Percentiles rank a stretch among this genome's conserved stretches.
Evolutionary conservation across 1,140 invertebrate genomes (phyloP).

Genomic region (Ditylenchus dipsaci): DNA sequence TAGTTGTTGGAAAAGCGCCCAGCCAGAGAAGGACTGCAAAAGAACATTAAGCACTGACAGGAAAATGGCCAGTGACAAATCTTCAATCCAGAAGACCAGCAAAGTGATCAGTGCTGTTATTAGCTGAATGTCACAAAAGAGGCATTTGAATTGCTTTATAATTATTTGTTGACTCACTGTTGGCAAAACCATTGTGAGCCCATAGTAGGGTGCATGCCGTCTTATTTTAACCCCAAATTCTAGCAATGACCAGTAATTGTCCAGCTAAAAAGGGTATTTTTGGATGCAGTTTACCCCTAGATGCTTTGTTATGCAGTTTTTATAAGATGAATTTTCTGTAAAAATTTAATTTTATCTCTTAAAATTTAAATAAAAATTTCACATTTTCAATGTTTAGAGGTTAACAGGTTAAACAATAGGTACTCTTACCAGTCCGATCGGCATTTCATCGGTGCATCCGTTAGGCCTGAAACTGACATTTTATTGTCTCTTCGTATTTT

Average conservation of each 20-base stretch:
- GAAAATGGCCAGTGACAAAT: conserved; percentile 14
- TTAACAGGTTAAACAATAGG: too few relatives aligned
- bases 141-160: too few relatives aligned
- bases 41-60: conserved; percentile 37
- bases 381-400: too few relatives aligned
- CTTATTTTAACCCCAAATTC: conserved; percentile 51
- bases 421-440: conserved; percentile 10
- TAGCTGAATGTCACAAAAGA: conserved; percentile 23
- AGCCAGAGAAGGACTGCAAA: conserved; percentile 44
- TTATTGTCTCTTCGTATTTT: conserved; percentile 6
- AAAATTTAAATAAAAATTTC: too few relatives aligned
- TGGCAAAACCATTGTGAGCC: conserved; percentile 46
- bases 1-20: conserved; percentile 33
- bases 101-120: conserved; percentile 35
- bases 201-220: conserved; percentile 49
- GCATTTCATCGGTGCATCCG: conserved; percentile 18
- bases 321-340: background rate
- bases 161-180: conserved; percentile 39
- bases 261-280: conserved; percentile 23
- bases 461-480: conserved; percentile 18
- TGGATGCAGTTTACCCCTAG: too few relatives aligned
- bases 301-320: background rate
- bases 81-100: conserved; percentile 47
- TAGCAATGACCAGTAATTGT: conserved; percentile 53
- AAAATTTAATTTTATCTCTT: too few relatives aligned